These are phyloP conservation scores for Hippoglossus hippoglossus DNA, from an alignment of 2,797 vertebrate genomes.

Conservation along the genomic window DNA sequence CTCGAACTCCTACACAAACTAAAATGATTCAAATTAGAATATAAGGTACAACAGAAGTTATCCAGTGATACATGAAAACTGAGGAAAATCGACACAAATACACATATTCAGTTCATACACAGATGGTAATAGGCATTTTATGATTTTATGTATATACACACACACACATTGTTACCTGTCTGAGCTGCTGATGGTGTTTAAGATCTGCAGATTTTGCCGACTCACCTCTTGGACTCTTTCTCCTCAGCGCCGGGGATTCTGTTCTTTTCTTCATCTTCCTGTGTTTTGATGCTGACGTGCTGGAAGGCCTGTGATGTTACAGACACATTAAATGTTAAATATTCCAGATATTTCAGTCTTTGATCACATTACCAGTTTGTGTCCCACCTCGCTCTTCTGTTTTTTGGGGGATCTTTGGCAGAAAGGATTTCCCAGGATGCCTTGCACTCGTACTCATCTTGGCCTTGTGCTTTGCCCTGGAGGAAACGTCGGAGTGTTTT, in stretches of 20 bases:
- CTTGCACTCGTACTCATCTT: not conserved
- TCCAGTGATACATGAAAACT: too few relatives aligned
- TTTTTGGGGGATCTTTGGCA: constrained; percentile 53
- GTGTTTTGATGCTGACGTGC: constrained; percentile 30
- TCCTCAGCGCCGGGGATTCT: not conserved
- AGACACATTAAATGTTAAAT: too few relatives aligned
- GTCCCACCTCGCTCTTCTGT: constrained; percentile 40
- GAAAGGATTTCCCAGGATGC: constrained; percentile 28
- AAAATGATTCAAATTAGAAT: too few relatives aligned
- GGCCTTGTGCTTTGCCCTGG: not conserved
- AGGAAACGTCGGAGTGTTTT: not conserved
- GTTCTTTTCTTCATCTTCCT: constrained; percentile 26
- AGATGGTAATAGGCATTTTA: too few relatives aligned
- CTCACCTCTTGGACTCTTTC: constrained; percentile 18
- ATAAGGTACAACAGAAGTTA: too few relatives aligned
- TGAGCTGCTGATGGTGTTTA: too few relatives aligned
- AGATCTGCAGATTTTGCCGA: not conserved
- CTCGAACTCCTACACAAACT: too few relatives aligned
- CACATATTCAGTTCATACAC: too few relatives aligned
- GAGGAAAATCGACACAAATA: too few relatives aligned
- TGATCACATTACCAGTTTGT: not conserved
- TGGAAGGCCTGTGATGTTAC: constrained; percentile 23
- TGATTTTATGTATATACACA: too few relatives aligned
- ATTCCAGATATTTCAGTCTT: not conserved
- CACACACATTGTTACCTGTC: too few relatives aligned